phyloP scores from a whole-genome alignment of 2,113 vertebrate species.

The Callipepla californica region DNA sequence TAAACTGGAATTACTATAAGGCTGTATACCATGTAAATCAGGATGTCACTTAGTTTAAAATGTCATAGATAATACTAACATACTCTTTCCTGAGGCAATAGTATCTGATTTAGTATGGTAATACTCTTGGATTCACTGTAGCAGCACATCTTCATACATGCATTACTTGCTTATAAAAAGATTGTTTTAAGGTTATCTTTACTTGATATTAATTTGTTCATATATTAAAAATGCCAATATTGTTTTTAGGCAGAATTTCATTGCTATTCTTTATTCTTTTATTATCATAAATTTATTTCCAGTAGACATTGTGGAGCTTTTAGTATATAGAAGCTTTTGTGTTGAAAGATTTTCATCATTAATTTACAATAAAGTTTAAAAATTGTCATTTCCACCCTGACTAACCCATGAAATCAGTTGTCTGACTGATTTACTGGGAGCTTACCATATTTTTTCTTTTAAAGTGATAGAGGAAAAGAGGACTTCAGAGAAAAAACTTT shows the following conservation, averaged over 20 bases:
- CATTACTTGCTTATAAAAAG: constrained; percentile 1
- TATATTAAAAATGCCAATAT: constrained; percentile 44
- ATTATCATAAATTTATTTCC: constrained; percentile 24
- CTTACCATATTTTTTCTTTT: constrained; percentile 5
- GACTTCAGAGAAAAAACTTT: constrained; percentile 31
- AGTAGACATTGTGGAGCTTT: constrained; percentile 16
- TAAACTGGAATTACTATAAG: constrained; percentile 32
- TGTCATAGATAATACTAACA: constrained; percentile 5
- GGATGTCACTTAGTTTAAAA: constrained; percentile 52
- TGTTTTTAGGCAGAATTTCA: constrained; percentile 30
- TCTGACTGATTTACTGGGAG: constrained; percentile 43
- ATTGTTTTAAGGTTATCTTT: constrained; percentile 27
- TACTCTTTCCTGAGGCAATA: neutral
- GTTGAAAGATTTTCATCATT: constrained; percentile 60
- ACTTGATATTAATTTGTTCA: neutral
- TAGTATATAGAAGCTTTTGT: neutral
- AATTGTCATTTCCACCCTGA: constrained; percentile 67
- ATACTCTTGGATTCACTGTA: neutral
- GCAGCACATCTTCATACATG: neutral
- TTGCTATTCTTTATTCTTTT: neutral
- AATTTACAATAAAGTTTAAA: constrained; percentile 66
- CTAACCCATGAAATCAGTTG: constrained; percentile 68
- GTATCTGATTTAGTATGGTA: constrained; percentile 45
- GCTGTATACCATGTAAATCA: constrained; percentile 41
- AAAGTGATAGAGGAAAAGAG: neutral